Conservation (phyloP, 2,888 invertebrate genomes). For the Callinectes sapidus region DNA sequence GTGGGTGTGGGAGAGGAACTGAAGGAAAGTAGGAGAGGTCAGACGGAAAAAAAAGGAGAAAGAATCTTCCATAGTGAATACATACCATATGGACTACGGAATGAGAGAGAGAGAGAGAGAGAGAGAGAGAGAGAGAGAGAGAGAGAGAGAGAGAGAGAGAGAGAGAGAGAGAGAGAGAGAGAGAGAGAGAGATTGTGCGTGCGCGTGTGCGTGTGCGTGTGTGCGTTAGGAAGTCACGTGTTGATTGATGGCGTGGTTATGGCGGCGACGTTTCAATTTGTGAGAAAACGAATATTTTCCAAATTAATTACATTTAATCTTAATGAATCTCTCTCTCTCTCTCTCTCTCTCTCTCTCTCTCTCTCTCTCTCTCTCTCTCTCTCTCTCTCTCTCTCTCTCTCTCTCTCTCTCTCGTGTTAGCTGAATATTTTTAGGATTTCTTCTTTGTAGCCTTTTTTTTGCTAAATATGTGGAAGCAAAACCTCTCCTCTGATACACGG, state of each 20-base stretch:
- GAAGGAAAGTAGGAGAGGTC: constrained; percentile 13
- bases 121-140: no score
- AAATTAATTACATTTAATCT: constrained; percentile 51
- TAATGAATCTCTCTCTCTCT: constrained; percentile 37
- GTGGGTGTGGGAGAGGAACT: not conserved
- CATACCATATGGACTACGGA: not conserved
- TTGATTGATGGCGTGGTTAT: constrained; percentile 51
- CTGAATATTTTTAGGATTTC: no score
- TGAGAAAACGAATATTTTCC: constrained; percentile 43
- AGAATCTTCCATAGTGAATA: not conserved
- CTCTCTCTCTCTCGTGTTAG: constrained; percentile 6
- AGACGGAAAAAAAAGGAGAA: not conserved
- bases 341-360: constrained; percentile 37
- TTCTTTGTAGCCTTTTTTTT: not conserved
- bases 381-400: constrained; percentile 37
- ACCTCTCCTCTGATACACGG: no score
- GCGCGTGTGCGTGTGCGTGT: not conserved
- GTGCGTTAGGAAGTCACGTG: constrained; percentile 11
- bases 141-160: no score
- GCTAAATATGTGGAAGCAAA: not conserved
- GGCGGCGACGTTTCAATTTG: constrained; percentile 54
- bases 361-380: constrained; percentile 28
- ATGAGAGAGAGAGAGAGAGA: no score
- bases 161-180: no score
- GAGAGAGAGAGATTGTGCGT: no score